Base-by-base conservation (phyloP, 2,797 vertebrate species). In the Hybognathus amarus region DNA sequence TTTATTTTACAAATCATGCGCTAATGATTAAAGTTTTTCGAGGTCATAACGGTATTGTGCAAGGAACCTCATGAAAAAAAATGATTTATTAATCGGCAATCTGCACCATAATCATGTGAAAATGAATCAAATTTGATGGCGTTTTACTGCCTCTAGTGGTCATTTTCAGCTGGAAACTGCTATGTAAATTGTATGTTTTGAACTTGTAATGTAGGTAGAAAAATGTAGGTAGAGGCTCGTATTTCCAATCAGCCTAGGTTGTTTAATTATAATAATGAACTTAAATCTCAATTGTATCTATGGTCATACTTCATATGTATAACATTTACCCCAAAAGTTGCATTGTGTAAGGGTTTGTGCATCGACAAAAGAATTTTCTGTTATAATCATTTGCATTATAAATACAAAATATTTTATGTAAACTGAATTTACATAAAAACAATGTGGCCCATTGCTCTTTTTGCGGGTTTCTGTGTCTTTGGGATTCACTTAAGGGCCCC, bases 261-360 rank as follows among this genome's bases (percentile, higher is more conserved):
- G 15, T 63, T 77, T 24, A 30, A 27, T 42, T 56, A 27, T 18
- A 15, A 63, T 24, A 18, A 74, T 63, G 33, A 74, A 73, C 42
- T 70, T 71, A 54, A 20, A 67, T 67, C 47, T 27, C 1, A 56
- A 67, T 36, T 69, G 63, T 67, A 77, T 77, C 75, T 83, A 30
- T 77, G 68, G 81, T 87, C 87, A 85, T 85, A 80, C 76, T 75
- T 86, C 42, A 66, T 83, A 84, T 85, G 30, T 83, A 36, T 50
- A 84, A n/a, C 56, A 52, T 68, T 38, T 61, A 20, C 77, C 80
- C 61, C 47, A 50, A 42, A 75, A 66, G 59, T 79, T 86, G 85
- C 85, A 86, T 86, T 86, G 85, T 86, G 85, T 79, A 75, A 74
- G 85, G 85, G 85, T 89, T 87, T 88, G 87, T 77, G 76, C 83